Evolutionary conservation across 2,113 vertebrate species (phyloP).

Genomic region (Chaetodon auriga): DNA sequence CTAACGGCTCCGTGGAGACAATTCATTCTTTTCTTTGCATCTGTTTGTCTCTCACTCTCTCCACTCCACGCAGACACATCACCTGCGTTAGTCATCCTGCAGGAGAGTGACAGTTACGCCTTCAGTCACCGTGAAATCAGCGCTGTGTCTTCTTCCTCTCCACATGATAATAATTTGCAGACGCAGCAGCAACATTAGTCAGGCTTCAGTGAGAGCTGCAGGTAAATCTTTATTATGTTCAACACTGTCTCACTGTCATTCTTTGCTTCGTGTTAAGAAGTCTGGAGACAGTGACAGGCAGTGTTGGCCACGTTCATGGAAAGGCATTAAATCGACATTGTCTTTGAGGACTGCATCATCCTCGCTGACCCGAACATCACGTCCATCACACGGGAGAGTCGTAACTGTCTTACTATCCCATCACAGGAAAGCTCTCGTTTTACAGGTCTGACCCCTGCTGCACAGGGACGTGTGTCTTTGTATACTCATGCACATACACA

Average conservation of each 20-base stretch:
- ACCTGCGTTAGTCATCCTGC: not conserved
- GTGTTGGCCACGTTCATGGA: slow-evolving; percentile 11
- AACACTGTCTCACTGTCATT: not conserved
- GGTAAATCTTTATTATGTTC: not conserved
- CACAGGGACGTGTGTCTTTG: slow-evolving; percentile 13
- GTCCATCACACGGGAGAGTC: slow-evolving; percentile 43
- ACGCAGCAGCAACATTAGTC: slow-evolving; percentile 1
- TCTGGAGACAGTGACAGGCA: not conserved
- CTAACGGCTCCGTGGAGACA: not conserved
- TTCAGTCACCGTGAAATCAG: slow-evolving; percentile 13
- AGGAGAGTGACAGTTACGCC: not conserved
- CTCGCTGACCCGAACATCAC: slow-evolving; percentile 30
- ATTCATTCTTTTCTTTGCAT: not conserved
- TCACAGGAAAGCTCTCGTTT: slow-evolving; percentile 12
- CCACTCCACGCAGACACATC: not conserved
- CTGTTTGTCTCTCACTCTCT: not conserved
- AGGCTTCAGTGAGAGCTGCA: not conserved
- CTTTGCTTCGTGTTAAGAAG: not conserved
- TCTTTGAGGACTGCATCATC: slow-evolving; percentile 29
- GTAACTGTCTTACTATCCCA: slow-evolving; percentile 39
- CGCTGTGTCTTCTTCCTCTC: not conserved
- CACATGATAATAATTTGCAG: not conserved
- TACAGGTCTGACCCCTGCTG: slow-evolving; percentile 44
- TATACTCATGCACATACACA: slow-evolving; percentile 11
- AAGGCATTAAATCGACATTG: slow-evolving; percentile 26